Evolutionary conservation across 2,888 invertebrate genomes (phyloP).

Genomic region (Pelosia muscerda): DNA sequence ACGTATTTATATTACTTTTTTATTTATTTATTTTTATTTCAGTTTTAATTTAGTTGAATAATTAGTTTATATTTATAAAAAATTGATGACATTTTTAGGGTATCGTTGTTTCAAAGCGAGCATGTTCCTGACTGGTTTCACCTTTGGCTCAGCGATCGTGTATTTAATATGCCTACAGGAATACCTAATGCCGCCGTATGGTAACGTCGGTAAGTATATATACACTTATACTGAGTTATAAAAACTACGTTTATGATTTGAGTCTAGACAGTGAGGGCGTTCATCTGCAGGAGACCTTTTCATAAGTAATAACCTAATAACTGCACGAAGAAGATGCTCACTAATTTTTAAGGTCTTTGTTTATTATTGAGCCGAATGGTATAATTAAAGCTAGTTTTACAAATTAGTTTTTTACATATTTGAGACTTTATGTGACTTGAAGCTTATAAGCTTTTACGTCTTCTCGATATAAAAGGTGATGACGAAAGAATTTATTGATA

Average conservation of each 20-base stretch:
- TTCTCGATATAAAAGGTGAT: not conserved
- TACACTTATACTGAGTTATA: not conserved
- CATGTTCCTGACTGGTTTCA: constrained; percentile 95
- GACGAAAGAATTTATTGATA: too few relatives aligned
- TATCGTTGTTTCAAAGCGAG: constrained; percentile 96
- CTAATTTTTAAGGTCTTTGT: not conserved
- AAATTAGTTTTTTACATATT: not conserved
- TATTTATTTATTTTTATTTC: too few relatives aligned
- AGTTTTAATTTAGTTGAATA: too few relatives aligned
- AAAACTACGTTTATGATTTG: not conserved
- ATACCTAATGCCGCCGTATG: constrained; percentile 91
- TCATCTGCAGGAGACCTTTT: constrained; percentile 4
- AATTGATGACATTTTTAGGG: constrained; percentile 87
- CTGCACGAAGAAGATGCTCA: not conserved
- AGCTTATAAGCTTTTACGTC: not conserved
- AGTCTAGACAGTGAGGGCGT: constrained; percentile 1
- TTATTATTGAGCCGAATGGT: not conserved
- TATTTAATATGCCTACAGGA: constrained; percentile 94
- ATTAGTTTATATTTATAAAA: too few relatives aligned
- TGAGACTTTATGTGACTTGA: not conserved
- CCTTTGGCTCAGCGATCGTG: constrained; percentile 93
- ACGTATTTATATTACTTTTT: too few relatives aligned
- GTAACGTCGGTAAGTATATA: constrained; percentile 88
- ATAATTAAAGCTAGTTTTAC: not conserved
- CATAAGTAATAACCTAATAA: constrained; percentile 1